Evolutionary conservation across 2,797 vertebrate species (phyloP), one percentile per base, ranked within the genome.

Genomic region (Hippoglossus hippoglossus): DNA sequence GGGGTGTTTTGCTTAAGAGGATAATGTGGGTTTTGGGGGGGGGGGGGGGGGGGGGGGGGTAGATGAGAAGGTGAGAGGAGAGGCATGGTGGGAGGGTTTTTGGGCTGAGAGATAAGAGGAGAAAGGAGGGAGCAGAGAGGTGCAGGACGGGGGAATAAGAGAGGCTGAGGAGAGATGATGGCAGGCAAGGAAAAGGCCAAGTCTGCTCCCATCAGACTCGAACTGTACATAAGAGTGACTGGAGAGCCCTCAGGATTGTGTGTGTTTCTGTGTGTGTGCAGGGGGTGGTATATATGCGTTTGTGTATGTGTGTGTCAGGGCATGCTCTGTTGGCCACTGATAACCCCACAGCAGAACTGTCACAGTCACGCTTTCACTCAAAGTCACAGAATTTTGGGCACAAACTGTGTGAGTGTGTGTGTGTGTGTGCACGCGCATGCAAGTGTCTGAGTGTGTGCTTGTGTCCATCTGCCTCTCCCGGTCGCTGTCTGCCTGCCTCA

Each of bases 311-410:
- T 81, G 77, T 71, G 81, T 81, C 50, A 82, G 73, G 71, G 78
- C 77, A 86, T 84, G 90, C 88, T 89, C 89, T 89, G 89, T 71
- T 87, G 81, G 82, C 65, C 85, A 87, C 89, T 79, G 90, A 92
- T 92, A 89, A 91, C 84, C 82, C 89, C 80, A 85, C 83, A 83
- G 88, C 88, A 87, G 69, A 87, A 88, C 87, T 89, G 90, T 90
- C 89, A 91, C 84, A 91, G 89, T 91, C 88, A 87, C 25, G 84
- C 86, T 87, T 87, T 86, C 82, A 82, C 85, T 90, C 87, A 75
- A 75, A 76, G 80, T 83, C 82, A 66, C 88, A 90, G 77, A 69
- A 75, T 64, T 72, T 76, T 83, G 85, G 60, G 53, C 68, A 60
- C 59, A 67, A 75, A 39, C 44, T 77, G 52, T 39, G 46, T 75